These are phyloP conservation scores for Arenaria interpres DNA, from an alignment of 2,113 vertebrate genomes.

Conservation along the genomic window DNA sequence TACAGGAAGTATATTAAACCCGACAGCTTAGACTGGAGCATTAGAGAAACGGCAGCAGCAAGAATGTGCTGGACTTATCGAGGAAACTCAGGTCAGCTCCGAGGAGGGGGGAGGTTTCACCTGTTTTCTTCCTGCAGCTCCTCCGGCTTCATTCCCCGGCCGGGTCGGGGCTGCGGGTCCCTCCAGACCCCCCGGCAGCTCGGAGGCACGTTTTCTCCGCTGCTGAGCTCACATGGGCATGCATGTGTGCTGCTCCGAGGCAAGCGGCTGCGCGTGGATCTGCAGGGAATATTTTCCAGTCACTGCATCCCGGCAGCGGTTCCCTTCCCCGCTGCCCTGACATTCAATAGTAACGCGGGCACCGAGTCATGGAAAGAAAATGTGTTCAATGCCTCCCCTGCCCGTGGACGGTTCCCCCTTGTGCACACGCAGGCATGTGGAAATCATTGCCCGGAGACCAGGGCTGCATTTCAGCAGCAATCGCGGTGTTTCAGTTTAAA, in stretches of 20 bases:
- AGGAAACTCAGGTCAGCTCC: neutral
- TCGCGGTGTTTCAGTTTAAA: neutral
- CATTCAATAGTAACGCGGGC: neutral
- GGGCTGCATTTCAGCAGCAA: neutral
- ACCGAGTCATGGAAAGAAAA: conserved; percentile 45
- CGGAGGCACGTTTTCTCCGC: neutral
- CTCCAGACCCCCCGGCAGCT: neutral
- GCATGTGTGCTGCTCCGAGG: neutral
- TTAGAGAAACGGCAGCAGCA: neutral
- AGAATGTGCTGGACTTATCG: neutral
- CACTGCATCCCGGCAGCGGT: neutral
- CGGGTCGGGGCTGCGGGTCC: rapidly evolving
- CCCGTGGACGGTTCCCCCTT: neutral
- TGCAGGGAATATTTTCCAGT: neutral
- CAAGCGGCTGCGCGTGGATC: neutral
- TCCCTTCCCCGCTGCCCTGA: neutral
- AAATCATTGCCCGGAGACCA: conserved; percentile 14
- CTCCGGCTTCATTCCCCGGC: neutral
- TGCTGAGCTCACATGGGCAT: neutral
- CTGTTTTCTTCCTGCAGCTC: neutral
- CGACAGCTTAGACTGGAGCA: neutral
- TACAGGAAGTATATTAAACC: neutral
- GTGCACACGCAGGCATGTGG: neutral
- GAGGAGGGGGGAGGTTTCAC: neutral
- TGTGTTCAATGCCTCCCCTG: neutral